Percentiles rank a stretch among this genome's conserved stretches.
Evolutionary conservation across 2,888 invertebrate genomes (phyloP).

Genomic region (Brenthis hecate): DNA sequence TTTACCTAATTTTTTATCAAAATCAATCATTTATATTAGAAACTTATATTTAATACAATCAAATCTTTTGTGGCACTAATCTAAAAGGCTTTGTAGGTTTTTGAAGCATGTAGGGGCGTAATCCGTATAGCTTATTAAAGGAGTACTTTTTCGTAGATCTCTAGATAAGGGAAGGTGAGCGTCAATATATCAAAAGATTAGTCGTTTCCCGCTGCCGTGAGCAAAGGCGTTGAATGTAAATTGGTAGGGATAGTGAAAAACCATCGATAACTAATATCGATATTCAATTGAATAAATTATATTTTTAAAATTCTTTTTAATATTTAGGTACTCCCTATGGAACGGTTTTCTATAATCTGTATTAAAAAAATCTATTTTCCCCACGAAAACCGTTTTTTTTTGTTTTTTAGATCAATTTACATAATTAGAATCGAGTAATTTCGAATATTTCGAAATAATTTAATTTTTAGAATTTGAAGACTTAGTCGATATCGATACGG

Average conservation of each 20-base stretch:
- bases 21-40: no score
- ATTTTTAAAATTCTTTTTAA: background rate
- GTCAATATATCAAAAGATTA: conserved; percentile 80
- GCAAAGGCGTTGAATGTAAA: conserved; percentile 70
- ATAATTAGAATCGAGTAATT: no score
- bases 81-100: conserved; percentile 47
- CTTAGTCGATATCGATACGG: conserved; percentile 5
- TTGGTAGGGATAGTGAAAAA: conserved; percentile 52
- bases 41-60: background rate
- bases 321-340: no score
- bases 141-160: conserved; percentile 73
- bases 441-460: background rate
- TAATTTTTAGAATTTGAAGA: background rate
- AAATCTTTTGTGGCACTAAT: conserved; percentile 28
- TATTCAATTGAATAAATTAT: background rate
- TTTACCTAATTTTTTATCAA: no score
- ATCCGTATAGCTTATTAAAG: conserved; percentile 68
- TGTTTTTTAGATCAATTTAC: no score
- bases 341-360: no score
- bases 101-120: conserved; percentile 50
- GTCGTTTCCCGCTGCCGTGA: conserved; percentile 66
- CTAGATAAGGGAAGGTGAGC: conserved; percentile 75
- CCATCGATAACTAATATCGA: conserved; percentile 25
- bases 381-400: no score
- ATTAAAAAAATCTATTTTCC: no score